Percentiles rank a stretch among this genome's conserved stretches.
Evolutionary conservation across 2,113 vertebrate genomes (phyloP).

Genomic region (Cercocebus atys): DNA sequence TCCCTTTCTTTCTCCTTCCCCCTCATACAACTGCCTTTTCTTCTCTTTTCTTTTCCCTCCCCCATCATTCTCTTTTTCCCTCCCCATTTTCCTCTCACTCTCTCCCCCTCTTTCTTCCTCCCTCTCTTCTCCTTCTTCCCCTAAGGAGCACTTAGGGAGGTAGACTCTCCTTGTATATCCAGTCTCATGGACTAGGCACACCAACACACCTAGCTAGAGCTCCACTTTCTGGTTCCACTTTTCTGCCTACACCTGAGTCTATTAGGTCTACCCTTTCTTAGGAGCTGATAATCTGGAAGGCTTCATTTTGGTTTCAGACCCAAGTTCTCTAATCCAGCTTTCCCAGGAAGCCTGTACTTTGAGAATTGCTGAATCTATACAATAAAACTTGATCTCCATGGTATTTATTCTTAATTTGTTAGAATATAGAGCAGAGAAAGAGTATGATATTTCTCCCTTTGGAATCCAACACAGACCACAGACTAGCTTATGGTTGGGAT

Average conservation of each 20-base stretch:
- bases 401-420: neutral
- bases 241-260: neutral
- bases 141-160: neutral
- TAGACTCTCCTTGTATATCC: neutral
- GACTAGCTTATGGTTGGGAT: neutral
- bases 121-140: neutral
- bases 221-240: neutral
- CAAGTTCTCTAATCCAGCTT: neutral
- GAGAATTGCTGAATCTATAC: neutral
- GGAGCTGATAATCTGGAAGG: neutral
- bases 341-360: neutral
- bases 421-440: neutral
- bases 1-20: neutral
- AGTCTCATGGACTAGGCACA: neutral
- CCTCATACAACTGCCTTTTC: neutral
- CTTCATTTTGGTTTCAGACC: neutral
- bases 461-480: neutral
- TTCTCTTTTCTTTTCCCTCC: neutral
- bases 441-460: neutral
- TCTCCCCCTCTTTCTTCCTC: neutral
- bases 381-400: neutral
- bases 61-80: too few species aligned
- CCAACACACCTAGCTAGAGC: neutral
- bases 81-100: neutral
- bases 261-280: neutral